A percentile compares a stretch with the other conserved stretches of the same genome.
Conservation (phyloP, 2,888 invertebrate genomes). For the Chrysomela aeneicollis region DNA sequence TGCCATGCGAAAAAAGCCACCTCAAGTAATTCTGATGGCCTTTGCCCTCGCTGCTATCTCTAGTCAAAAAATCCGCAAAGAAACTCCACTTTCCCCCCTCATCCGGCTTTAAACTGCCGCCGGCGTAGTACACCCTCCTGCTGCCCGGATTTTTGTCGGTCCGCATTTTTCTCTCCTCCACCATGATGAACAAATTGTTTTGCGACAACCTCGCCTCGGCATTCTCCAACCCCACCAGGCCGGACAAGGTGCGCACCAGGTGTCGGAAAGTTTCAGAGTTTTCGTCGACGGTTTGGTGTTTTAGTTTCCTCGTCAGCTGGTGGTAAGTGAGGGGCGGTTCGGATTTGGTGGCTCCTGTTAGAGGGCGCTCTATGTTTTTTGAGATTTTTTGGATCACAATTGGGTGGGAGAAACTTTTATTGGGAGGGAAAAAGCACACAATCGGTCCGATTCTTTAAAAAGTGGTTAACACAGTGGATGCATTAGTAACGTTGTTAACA, state of each 20-base stretch:
- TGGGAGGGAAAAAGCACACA: no score
- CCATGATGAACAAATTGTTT: slow-evolving; percentile 39
- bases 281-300: slow-evolving; percentile 32
- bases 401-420: no score
- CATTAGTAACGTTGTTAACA: no score
- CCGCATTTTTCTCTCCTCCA: slow-evolving; percentile 37
- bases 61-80: slow-evolving; percentile 34
- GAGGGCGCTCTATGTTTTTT: not conserved
- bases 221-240: slow-evolving; percentile 54
- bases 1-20: slow-evolving; percentile 12
- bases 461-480: no score
- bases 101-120: slow-evolving; percentile 48
- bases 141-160: slow-evolving; percentile 22
- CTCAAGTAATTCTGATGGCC: not conserved
- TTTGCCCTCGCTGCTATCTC: not conserved
- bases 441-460: no score
- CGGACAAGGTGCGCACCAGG: slow-evolving; percentile 50
- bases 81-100: slow-evolving; percentile 44
- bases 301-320: slow-evolving; percentile 33
- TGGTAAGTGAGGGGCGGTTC: not conserved
- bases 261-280: slow-evolving; percentile 46
- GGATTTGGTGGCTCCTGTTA: not conserved
- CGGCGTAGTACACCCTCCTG: slow-evolving; percentile 46
- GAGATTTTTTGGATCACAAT: not conserved
- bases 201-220: slow-evolving; percentile 50